Conservation (phyloP, 2,888 invertebrate species). For the Orthosia incerta region DNA sequence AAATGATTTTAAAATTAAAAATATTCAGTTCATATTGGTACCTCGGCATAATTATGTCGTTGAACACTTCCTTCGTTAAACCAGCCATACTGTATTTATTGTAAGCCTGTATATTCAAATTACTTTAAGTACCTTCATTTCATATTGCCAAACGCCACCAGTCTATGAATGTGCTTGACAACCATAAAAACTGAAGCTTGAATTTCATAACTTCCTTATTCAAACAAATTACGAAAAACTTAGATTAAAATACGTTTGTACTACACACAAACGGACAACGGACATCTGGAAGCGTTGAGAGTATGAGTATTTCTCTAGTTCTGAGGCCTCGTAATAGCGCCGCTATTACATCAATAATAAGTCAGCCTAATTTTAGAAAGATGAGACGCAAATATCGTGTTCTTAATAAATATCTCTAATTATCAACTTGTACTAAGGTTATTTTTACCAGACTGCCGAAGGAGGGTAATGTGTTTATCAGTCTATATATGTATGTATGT, state of each 20-base stretch:
- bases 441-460: too few relatives aligned
- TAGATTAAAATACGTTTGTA: neutral
- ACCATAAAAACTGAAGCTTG: neutral
- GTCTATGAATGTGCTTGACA: constrained; percentile 8
- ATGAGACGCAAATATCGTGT: constrained; percentile 3
- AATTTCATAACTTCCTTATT: neutral
- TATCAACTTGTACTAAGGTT: constrained; percentile 16
- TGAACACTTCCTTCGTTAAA: neutral
- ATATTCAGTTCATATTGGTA: neutral
- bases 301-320: too few relatives aligned
- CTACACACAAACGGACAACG: neutral
- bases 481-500: too few relatives aligned
- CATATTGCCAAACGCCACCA: neutral
- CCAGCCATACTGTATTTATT: constrained; percentile 11
- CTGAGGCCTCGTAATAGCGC: too few relatives aligned
- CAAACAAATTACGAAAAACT: neutral
- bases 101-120: neutral
- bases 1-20: too few relatives aligned
- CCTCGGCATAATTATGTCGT: too few relatives aligned
- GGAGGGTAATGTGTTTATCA: too few relatives aligned
- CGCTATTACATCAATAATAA: too few relatives aligned
- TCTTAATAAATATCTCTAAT: too few relatives aligned
- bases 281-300: neutral
- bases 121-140: neutral
- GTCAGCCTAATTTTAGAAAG: neutral